Conservation (phyloP, 1,140 invertebrate genomes). For the Sogatella furcifera region DNA sequence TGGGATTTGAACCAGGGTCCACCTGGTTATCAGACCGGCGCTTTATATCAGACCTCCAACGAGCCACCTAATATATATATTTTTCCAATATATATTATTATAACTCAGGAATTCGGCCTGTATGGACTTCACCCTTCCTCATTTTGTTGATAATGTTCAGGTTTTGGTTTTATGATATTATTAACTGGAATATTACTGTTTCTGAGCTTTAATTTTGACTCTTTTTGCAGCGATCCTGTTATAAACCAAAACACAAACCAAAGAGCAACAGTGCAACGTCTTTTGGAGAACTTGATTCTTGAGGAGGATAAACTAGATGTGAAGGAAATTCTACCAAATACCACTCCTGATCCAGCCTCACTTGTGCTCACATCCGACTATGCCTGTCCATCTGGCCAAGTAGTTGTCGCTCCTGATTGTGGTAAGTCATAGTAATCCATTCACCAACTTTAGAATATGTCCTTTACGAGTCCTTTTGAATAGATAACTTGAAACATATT, state of each 20-base stretch:
- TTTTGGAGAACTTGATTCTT: slow-evolving; percentile 77
- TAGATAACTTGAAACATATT: too few relatives aligned
- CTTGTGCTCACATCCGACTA: slow-evolving; percentile 78
- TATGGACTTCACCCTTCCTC: slow-evolving; percentile 10
- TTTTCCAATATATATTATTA: too few relatives aligned
- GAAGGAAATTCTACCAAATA: slow-evolving; percentile 85
- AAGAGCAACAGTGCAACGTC: slow-evolving; percentile 64
- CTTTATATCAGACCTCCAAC: too few relatives aligned
- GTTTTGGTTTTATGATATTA: slow-evolving; percentile 13
- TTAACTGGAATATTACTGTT: background rate
- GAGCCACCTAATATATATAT: too few relatives aligned
- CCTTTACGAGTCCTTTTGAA: too few relatives aligned
- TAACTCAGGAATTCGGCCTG: too few relatives aligned
- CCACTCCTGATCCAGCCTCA: slow-evolving; percentile 83
- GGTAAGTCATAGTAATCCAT: slow-evolving; percentile 41
- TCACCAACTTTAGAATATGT: too few relatives aligned
- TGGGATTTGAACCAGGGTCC: too few relatives aligned
- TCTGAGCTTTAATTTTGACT: background rate
- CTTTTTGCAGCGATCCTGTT: slow-evolving; percentile 68
- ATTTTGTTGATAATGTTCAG: slow-evolving; percentile 4
- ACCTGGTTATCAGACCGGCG: too few relatives aligned
- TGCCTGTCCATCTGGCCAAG: slow-evolving; percentile 84
- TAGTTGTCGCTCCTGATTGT: slow-evolving; percentile 83
- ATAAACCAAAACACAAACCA: slow-evolving; percentile 77
- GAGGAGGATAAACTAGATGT: slow-evolving; percentile 90